Evolutionary conservation across 2,888 invertebrate genomes (phyloP), one percentile per base, ranked within the genome.

Genomic region (Phaonia tiefii): DNA sequence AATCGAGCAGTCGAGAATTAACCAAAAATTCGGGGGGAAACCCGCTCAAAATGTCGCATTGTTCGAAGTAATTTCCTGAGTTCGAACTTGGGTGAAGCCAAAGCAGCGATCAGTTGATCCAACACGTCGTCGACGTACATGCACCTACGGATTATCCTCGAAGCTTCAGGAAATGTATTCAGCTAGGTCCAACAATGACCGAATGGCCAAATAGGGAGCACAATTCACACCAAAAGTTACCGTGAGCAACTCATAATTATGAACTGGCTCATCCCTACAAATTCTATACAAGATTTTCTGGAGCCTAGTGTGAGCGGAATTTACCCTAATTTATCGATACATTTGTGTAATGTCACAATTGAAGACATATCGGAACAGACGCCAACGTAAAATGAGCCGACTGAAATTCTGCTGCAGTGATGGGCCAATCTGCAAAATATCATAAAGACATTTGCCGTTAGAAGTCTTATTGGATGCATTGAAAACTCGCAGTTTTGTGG

Each of bases 1-100:
- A n/a, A n/a, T n/a, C n/a, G n/a, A n/a, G n/a, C n/a, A n/a, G n/a
- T n/a, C n/a, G n/a, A n/a, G n/a, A n/a, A n/a, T n/a, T n/a, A n/a
- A n/a, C n/a, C 4, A 31, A 31, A 56, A 26, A 11, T 13, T 10
- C 25, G 8, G 56, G 56, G 26, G 56, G 26, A 11, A 56, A 26
- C 11, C 13, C 2, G 3, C 10, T 22, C 3, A 56, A 22, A n/a
- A 56, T 3, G 56, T 1, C 22, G 3, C 13, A 1, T 25, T 13
- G 8, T 56, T 56, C 3, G 26, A 25, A 11, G 26, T 56, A 25
- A 56, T n/a, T 73, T 73, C 39, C 65, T n/a, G 5, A 73, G 42
- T 17, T 65, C 13, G n/a, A 73, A 65, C 1, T 54, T 54, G 8
- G 65, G 65, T 0, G 65, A 39, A 13, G 63, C n/a, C 7, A 73